Base-by-base conservation (phyloP, 2,113 vertebrate species). In the Bujurquina vittata region DNA sequence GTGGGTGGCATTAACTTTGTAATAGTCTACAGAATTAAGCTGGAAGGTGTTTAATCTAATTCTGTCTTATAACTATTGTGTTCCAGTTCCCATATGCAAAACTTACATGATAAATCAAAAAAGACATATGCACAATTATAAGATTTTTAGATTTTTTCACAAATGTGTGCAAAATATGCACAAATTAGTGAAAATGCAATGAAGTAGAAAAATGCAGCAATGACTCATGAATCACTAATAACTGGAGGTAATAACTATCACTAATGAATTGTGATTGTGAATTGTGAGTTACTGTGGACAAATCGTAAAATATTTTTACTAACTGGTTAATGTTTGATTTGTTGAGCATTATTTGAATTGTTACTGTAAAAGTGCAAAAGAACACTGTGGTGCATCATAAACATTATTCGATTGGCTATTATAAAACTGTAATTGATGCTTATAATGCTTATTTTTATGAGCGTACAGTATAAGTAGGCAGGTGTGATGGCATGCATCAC, bases 1-100 rank as follows among this genome's bases (percentile, higher is more conserved):
- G 84, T 91, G 83, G 89, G 80, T 78, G 86, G 84, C 69, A 60
- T 77, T 29, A 54, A 84, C 77, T 90, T 79, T 61, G 60, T 81
- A 79, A 88, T 88, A 87, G 69, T 87, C 40, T 56, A 55, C n/a
- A 37, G 79, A 84, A 85, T 88, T 54, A 82, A 73, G 26, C 65
- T 76, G 78, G 56, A 75, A 43, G 62, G 8, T 73, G 61, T 81
- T 81, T 37, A 75, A 84, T 91, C 31, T 57, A 43, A 88, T 88
- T 87, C 29, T 22, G 52, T 77, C 49, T 61, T 82, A 59, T 29
- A 55, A 67, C 54, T 59, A 11, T 58, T 52, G 37, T 85, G 43
- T 37, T n/a, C 46, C 29, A n/a, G 37, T 31, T 61, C 0, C 10
- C 59, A 81, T 33, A 31, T 49, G 11, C 20, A 76, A 76, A 88